Evolutionary conservation across 2,113 vertebrate species (phyloP), one percentile per base, ranked within the genome.

Genomic region (Sminthopsis crassicaudata): DNA sequence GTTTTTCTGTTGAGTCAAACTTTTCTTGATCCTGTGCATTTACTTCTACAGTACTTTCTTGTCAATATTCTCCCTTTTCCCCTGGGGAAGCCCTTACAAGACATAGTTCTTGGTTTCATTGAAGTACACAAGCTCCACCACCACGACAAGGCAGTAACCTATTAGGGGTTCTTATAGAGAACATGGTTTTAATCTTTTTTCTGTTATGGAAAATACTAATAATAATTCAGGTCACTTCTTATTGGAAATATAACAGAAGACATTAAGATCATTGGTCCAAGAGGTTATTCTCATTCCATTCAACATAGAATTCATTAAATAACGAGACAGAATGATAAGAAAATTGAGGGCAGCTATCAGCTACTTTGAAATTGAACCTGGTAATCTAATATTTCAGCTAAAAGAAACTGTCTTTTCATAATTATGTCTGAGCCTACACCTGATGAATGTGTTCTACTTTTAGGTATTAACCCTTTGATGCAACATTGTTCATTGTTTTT

Each of bases 221-320:
- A 4, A 67, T 67, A 67, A 67, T 5, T 67, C 60, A 67, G 60
- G 14, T 67, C 60, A n/a, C 4, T 95, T 96, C 53, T 94, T 92
- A 51, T 24, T 30, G 25, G 54, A 92, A 94, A 92, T 95, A 94
- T 46, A 42, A 91, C 90, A 54, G n/a, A 93, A 42, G 46, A 51
- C 54, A 96, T 96, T 94, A 51, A 95, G 91, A 96, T 48, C 93
- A 22, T 92, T 93, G 93, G n/a, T 92, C 42, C 19, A 7, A 25
- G 26, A 53, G 42, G 16, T 96, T 95, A 53, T 91, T 95, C 96
- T 96, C 76, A 94, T 92, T 96, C 94, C 95, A 93, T 55, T 96
- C 14, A 93, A 84, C 22, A 84, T 8, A 42, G 67, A 84, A 84
- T 84, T 42, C 36, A 23, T n/a, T 84, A 36, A 84, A 84, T 42